A percentile compares a stretch with the other conserved stretches of the same genome.
Conservation (phyloP, 2,113 vertebrate genomes). For the Proteles cristata region DNA sequence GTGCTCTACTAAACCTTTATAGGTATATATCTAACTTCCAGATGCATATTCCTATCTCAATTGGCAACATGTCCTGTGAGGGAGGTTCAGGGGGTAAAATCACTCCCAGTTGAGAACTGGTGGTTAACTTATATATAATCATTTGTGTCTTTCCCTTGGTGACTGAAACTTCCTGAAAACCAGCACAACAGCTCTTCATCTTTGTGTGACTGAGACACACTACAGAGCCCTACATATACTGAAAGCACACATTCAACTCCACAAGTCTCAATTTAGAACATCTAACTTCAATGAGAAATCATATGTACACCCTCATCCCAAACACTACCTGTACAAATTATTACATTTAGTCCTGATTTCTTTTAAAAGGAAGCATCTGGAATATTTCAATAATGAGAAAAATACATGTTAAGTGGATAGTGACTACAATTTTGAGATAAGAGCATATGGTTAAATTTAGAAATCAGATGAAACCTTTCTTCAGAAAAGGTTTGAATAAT, state of each 20-base stretch:
- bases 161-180: background rate
- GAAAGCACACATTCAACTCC: background rate
- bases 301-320: background rate
- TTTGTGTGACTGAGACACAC: background rate
- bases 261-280: background rate
- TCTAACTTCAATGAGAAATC: background rate
- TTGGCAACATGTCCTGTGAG: background rate
- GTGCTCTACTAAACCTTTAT: background rate
- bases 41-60: background rate
- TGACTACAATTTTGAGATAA: constrained; percentile 54
- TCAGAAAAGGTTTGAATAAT: constrained; percentile 54
- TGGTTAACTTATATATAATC: background rate
- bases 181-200: background rate
- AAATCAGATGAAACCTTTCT: constrained; percentile 58
- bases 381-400: constrained; percentile 56
- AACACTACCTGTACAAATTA: background rate
- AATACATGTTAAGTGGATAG: constrained; percentile 21
- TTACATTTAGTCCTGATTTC: background rate
- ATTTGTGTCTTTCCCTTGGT: background rate
- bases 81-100: background rate
- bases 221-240: background rate
- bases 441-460: constrained; percentile 56
- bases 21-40: background rate
- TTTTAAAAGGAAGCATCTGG: constrained; percentile 21
- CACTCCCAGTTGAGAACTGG: background rate